Base-by-base conservation (phyloP, 2,113 vertebrate species). In the Semnornis frantzii region DNA sequence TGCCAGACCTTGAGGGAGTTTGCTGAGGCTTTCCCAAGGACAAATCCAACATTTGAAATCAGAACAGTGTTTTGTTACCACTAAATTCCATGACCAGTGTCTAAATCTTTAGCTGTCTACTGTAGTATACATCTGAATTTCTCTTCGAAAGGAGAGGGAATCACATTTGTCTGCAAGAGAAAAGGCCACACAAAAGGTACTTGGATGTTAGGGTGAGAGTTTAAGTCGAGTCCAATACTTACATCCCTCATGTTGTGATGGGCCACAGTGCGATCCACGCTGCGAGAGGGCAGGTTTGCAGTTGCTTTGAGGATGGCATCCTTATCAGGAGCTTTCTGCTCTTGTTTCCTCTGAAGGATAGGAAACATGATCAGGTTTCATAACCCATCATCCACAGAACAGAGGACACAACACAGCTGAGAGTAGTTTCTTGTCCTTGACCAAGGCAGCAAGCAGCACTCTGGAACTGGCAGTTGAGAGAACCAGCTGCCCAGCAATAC, bases 171-270 rank as follows among this genome's bases (percentile, higher is more conserved):
- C 23, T 3, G 28, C 16, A 10, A 69, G 19, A 75, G 39, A 48
- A 71, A 54, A 75, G 20, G 28, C 23, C 55, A 54, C 4, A 48
- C 5, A 42, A 75, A 10, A 23, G 4, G 58, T 52, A 28, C 15
- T 13, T 8, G 71, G 71, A 7, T 25, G 1, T 5, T 12, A 76
- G 44, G 0, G 46, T 12, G 84, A 0, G 5, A 60, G 69, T 1
- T 9, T 2, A 39, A 64, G 25, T 20, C 20, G 55, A 66, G 58
- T 33, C 6, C 5, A 19, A 58, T 18, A 97, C 99, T 98, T 93
- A 99, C 99, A 33, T 99, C 99, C 98, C 99, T 97, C 97, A 98
- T 98, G 97, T 97, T 99, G 95, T 99, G 99, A 68, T 99, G 99
- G 17, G 98, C 98, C 27, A 98, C 98, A 0, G 97, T 98, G 81